Conservation (phyloP, 2,797 vertebrate genomes). For the Zenarchopterus dispar region DNA sequence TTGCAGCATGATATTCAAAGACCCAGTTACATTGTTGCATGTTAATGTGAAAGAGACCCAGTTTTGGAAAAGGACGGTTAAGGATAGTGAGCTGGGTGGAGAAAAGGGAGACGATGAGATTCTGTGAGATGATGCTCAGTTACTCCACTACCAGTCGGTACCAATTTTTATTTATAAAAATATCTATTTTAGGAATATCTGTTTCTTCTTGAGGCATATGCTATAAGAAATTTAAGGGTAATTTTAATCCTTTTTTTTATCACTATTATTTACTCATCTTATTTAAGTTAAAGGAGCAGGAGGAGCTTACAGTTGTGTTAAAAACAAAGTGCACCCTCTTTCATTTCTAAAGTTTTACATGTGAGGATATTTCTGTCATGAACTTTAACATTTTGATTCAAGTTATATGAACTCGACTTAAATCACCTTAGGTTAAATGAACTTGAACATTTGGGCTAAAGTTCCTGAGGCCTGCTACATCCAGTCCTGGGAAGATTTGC, state of each 20-base stretch:
- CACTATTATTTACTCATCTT: neutral
- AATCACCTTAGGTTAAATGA: too few species aligned
- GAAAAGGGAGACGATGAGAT: constrained; percentile 69
- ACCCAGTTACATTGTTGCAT: constrained; percentile 44
- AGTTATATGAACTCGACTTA: too few species aligned
- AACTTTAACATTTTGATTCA: too few species aligned
- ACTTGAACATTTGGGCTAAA: too few species aligned
- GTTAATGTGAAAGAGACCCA: constrained; percentile 42
- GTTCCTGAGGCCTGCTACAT: too few species aligned
- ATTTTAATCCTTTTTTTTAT: neutral
- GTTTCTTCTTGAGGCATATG: constrained; percentile 3
- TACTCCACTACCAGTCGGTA: constrained; percentile 4
- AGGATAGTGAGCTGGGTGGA: constrained; percentile 60
- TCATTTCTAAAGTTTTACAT: too few species aligned
- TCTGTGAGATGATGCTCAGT: constrained; percentile 52
- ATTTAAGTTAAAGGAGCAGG: neutral
- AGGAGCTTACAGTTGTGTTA: neutral
- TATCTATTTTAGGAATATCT: constrained; percentile 1
- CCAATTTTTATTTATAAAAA: neutral
- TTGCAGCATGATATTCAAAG: constrained; percentile 51
- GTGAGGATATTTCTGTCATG: too few species aligned
- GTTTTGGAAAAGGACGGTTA: constrained; percentile 41
- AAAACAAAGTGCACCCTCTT: too few species aligned
- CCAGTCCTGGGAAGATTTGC: too few species aligned
- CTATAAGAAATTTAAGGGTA: neutral